These are phyloP conservation scores for Caenorhabditis becei DNA, from an alignment of 2,888 invertebrate species.

Conservation along the genomic window DNA sequence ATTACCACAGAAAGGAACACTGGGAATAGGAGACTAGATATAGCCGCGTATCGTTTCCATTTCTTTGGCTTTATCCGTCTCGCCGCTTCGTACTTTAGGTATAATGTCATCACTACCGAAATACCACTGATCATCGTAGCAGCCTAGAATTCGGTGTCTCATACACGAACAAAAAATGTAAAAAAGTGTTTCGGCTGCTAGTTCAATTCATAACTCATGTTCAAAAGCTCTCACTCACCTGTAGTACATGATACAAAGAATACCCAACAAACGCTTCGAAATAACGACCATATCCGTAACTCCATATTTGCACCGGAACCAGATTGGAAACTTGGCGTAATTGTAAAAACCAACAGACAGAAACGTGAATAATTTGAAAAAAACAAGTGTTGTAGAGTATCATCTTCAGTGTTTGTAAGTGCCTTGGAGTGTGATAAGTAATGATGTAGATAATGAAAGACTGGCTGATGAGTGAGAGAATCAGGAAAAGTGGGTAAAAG, in stretches of 20 bases:
- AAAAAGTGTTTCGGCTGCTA: no score
- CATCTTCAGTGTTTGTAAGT: constrained; percentile 10
- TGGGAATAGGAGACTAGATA: constrained; percentile 1
- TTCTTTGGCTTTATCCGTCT: background rate
- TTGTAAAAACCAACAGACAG: constrained; percentile 24
- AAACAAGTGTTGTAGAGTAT: constrained; percentile 31
- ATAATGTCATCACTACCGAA: constrained; percentile 27
- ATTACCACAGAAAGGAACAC: constrained; percentile 19
- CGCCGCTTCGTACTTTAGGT: constrained; percentile 35
- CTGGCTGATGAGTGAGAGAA: constrained; percentile 17
- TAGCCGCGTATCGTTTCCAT: background rate
- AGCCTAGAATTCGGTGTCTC: constrained; percentile 19
- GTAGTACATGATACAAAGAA: constrained; percentile 26
- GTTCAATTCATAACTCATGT: no score
- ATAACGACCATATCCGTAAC: constrained; percentile 31
- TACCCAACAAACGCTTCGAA: constrained; percentile 27
- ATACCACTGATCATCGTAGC: constrained; percentile 34
- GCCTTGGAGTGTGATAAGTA: constrained; percentile 18
- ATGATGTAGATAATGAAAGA: constrained; percentile 18
- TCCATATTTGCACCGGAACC: constrained; percentile 37
- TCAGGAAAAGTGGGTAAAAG: constrained; percentile 25
- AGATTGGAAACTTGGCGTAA: constrained; percentile 27
- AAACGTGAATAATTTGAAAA: constrained; percentile 28
- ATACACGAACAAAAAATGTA: no score
- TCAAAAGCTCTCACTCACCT: constrained; percentile 16